These are phyloP conservation scores for Mythimna vitellina DNA, from an alignment of 2,888 invertebrate genomes.

Conservation along the genomic window DNA sequence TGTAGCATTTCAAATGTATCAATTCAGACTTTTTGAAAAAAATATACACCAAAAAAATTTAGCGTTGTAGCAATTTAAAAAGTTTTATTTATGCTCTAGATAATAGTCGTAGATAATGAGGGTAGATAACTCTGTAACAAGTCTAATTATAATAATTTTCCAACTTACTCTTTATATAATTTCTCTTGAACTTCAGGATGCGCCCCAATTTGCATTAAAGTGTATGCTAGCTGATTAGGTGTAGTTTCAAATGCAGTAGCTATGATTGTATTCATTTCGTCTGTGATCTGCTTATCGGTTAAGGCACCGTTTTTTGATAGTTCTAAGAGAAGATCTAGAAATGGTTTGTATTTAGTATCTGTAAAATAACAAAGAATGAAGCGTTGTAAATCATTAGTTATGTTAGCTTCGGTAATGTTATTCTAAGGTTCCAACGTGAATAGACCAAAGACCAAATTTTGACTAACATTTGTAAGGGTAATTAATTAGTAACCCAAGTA, in stretches of 20 bases:
- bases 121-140: too few relatives aligned
- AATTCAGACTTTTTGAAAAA: too few relatives aligned
- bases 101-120: too few relatives aligned
- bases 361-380: not conserved
- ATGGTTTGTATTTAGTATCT: conserved; percentile 21
- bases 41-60: too few relatives aligned
- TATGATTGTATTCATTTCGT: conserved; percentile 20
- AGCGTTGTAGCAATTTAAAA: too few relatives aligned
- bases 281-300: conserved; percentile 19
- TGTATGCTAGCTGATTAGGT: conserved; percentile 18
- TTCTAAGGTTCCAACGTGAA: too few relatives aligned
- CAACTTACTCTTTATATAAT: conserved; percentile 23
- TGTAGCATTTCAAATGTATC: too few relatives aligned
- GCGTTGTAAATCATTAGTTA: not conserved
- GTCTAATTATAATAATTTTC: not conserved
- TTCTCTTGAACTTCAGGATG: conserved; percentile 28
- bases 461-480: too few relatives aligned
- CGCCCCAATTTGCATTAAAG: conserved; percentile 12
- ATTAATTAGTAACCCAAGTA: too few relatives aligned
- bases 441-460: too few relatives aligned
- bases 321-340: conserved; percentile 23
- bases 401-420: too few relatives aligned
- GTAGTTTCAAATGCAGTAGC: conserved; percentile 21
- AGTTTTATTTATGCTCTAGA: too few relatives aligned
- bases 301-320: conserved; percentile 19